These are phyloP conservation scores for Mionectes olivaceus DNA, from an alignment of 2,797 vertebrate genomes.

Conservation along the genomic window DNA sequence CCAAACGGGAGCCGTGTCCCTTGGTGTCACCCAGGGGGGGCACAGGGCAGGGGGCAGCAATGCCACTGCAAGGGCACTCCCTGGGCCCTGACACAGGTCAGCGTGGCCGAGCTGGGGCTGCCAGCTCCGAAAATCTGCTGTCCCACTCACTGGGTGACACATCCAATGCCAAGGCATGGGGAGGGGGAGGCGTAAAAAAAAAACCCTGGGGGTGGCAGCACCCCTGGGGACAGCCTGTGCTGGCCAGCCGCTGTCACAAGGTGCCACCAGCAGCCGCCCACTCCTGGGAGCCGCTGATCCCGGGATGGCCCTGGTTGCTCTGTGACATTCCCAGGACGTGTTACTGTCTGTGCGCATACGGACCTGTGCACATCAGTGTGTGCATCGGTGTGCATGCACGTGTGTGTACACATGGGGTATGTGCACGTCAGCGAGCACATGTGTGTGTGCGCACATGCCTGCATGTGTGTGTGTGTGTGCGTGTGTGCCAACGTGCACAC, in stretches of 20 bases:
- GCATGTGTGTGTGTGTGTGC: not conserved
- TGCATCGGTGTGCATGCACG: too few relatives aligned
- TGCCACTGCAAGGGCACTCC: not conserved
- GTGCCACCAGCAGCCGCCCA: not conserved
- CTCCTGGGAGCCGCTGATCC: accelerated
- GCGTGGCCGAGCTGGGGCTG: not conserved
- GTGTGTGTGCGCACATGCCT: too few relatives aligned
- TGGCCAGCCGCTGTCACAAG: not conserved
- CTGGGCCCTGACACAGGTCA: not conserved
- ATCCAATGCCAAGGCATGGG: not conserved
- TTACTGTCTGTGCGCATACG: too few relatives aligned
- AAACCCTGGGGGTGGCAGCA: not conserved
- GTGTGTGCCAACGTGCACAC: not conserved
- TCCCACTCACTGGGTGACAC: not conserved
- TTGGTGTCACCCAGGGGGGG: accelerated
- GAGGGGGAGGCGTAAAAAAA: not conserved
- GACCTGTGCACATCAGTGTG: too few relatives aligned
- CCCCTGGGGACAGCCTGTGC: not conserved
- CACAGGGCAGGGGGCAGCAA: not conserved
- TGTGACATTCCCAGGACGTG: not conserved
- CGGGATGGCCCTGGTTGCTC: not conserved
- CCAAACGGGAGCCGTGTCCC: accelerated
- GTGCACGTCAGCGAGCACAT: not conserved
- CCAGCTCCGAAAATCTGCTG: not conserved
- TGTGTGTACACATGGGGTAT: not conserved